phyloP scores from a whole-genome alignment of 2,797 vertebrate genomes.

The Hylomyscus alleni region DNA sequence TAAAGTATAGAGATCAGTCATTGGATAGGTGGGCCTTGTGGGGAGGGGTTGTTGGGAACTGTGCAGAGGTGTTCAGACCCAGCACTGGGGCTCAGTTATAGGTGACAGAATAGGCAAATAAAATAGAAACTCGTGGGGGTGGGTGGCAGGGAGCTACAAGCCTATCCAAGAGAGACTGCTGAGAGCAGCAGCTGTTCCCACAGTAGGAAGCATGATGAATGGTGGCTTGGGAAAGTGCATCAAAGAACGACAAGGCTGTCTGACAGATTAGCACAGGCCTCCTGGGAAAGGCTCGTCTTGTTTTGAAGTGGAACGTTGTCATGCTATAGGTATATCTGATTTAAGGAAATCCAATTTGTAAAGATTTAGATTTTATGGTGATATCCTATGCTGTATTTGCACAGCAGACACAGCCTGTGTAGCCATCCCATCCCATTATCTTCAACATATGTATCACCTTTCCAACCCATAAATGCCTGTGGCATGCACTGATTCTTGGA shows the following conservation, averaged over 20 bases:
- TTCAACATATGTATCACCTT: slow-evolving; percentile 32
- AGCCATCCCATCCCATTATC: background rate
- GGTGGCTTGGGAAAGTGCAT: slow-evolving; percentile 34
- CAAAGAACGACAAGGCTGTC: background rate
- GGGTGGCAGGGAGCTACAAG: slow-evolving; percentile 35
- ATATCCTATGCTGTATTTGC: background rate
- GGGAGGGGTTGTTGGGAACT: background rate
- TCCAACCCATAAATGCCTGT: slow-evolving; percentile 5
- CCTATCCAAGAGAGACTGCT: background rate
- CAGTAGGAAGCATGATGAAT: slow-evolving; percentile 9
- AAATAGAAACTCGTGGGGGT: background rate
- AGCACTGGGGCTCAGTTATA: background rate
- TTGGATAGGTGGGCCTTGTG: background rate
- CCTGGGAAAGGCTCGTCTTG: background rate
- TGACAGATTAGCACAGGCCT: slow-evolving; percentile 23
- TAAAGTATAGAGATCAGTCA: background rate
- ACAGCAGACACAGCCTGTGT: background rate
- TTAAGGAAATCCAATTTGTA: slow-evolving; percentile 28
- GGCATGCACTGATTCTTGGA: background rate
- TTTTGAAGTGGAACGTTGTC: slow-evolving; percentile 18
- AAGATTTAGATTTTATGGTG: slow-evolving; percentile 61
- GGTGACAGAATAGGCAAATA: background rate
- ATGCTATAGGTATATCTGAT: slow-evolving; percentile 4
- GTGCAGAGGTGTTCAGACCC: background rate
- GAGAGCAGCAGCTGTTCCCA: background rate